Percentiles rank a stretch among this genome's conserved stretches.
phyloP scores from a whole-genome alignment of 1,140 invertebrate species.

The Leucophenga varia region DNA sequence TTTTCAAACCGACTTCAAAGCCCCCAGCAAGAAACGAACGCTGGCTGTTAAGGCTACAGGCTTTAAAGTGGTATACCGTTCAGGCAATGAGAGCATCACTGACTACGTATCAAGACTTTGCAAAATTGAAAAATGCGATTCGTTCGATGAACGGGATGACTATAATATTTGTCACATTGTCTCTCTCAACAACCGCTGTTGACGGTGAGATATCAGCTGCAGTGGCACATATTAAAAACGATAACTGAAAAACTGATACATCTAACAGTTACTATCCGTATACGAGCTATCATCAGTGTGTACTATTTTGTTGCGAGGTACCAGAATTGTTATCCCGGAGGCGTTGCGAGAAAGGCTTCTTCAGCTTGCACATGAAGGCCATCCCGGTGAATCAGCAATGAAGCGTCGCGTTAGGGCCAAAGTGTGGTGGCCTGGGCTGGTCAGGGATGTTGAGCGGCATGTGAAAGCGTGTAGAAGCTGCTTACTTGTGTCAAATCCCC shows the following conservation, averaged over 20 bases:
- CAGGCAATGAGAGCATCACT: constrained; percentile 4
- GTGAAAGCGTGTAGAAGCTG: too few species aligned
- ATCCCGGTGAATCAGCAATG: constrained; percentile 38
- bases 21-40: constrained; percentile 2
- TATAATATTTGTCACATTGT: too few species aligned
- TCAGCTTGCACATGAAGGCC: too few species aligned
- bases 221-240: background rate
- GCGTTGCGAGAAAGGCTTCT: too few species aligned
- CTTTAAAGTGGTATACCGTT: constrained; percentile 6
- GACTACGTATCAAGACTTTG: background rate
- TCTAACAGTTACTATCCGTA: background rate
- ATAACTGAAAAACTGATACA: background rate
- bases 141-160: background rate
- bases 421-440: background rate
- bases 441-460: too few species aligned
- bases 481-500: too few species aligned
- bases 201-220: background rate
- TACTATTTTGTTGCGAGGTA: constrained; percentile 16
- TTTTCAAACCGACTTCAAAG: constrained; percentile 13
- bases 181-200: background rate
- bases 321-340: too few species aligned
- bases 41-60: constrained; percentile 3
- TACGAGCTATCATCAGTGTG: constrained; percentile 15
- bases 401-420: constrained; percentile 24
- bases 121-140: background rate